A percentile compares a stretch with the other conserved stretches of the same genome.
Conservation (phyloP, 2,113 vertebrate species). For the Macrotus californicus region DNA sequence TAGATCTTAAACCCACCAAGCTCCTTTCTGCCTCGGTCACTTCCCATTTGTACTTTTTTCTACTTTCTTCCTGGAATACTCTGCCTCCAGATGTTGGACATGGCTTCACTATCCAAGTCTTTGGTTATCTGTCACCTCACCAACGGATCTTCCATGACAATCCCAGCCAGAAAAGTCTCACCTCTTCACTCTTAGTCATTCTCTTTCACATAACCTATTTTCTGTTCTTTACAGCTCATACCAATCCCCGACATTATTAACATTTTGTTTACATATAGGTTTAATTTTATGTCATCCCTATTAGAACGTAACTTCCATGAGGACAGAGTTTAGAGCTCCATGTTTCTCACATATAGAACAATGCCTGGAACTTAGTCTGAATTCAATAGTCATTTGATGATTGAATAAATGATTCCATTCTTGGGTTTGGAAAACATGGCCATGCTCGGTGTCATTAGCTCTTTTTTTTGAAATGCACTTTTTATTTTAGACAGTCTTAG, state of each 20-base stretch:
- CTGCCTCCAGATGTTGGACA: background rate
- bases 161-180: background rate
- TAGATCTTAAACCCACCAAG: background rate
- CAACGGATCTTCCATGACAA: accelerated
- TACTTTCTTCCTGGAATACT: background rate
- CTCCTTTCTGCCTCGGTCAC: background rate
- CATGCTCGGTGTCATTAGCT: background rate
- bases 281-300: background rate
- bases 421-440: background rate
- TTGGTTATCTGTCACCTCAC: background rate
- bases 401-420: background rate
- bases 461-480: background rate
- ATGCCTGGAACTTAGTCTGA: background rate
- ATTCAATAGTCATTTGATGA: background rate
- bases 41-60: accelerated
- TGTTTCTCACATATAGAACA: accelerated
- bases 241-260: background rate
- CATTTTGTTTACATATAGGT: background rate
- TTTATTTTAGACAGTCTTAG: background rate
- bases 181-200: background rate
- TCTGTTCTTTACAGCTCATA: background rate
- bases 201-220: background rate
- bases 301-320: background rate
- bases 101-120: background rate
- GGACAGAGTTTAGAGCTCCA: background rate